These are phyloP conservation scores for Remorina albescens DNA, from an alignment of 2,797 vertebrate genomes.

Conservation along the genomic window DNA sequence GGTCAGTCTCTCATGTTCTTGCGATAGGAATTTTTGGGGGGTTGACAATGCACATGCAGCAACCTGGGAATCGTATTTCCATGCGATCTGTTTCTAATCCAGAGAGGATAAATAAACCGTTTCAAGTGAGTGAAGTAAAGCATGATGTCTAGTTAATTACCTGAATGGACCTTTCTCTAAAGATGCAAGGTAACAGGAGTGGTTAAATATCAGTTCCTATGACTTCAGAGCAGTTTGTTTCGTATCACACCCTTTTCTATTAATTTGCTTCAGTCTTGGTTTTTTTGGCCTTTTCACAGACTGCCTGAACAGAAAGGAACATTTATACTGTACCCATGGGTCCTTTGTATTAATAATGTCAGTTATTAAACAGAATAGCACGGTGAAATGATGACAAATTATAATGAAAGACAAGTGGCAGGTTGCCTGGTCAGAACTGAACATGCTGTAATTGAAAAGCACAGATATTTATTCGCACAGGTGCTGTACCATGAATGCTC, in stretches of 20 bases:
- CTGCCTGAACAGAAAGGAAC: slow-evolving; percentile 22
- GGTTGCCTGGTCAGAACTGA: slow-evolving; percentile 25
- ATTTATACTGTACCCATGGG: slow-evolving; percentile 16
- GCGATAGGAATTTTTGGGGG: slow-evolving; percentile 12
- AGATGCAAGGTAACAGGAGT: neutral
- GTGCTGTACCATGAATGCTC: neutral
- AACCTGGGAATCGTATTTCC: too few relatives aligned
- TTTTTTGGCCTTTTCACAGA: slow-evolving; percentile 22
- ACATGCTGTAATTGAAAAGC: slow-evolving; percentile 32
- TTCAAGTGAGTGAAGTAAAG: neutral
- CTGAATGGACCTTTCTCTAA: slow-evolving; percentile 5
- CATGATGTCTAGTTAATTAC: neutral
- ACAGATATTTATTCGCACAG: slow-evolving; percentile 27
- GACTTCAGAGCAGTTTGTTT: neutral
- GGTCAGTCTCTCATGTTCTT: neutral
- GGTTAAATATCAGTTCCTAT: neutral
- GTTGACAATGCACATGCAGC: neutral
- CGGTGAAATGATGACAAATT: slow-evolving; percentile 37
- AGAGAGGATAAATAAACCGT: slow-evolving; percentile 18
- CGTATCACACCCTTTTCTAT: slow-evolving; percentile 18
- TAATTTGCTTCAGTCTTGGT: slow-evolving; percentile 4
- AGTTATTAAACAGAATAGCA: slow-evolving; percentile 41
- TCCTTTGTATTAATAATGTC: slow-evolving; percentile 34
- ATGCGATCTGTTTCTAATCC: too few relatives aligned
- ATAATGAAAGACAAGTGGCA: slow-evolving; percentile 33